Conservation (phyloP, 2,113 vertebrate species). For the Hucho hucho region DNA sequence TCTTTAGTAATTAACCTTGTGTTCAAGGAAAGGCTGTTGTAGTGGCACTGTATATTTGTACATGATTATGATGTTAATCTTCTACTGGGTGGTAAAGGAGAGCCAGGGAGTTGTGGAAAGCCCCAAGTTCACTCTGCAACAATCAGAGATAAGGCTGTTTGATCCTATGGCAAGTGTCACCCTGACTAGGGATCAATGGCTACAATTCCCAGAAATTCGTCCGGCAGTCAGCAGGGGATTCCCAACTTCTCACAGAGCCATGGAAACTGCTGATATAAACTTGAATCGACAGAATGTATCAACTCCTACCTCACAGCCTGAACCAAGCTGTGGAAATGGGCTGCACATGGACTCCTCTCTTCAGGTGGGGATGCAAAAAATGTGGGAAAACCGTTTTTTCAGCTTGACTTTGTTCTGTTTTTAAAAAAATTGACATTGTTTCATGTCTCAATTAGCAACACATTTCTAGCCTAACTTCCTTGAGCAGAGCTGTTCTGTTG, state of each 20-base stretch:
- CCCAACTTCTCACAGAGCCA: slow-evolving; percentile 22
- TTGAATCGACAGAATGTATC: neutral
- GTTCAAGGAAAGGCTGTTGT: neutral
- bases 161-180: neutral
- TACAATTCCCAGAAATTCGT: neutral
- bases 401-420: too few relatives aligned
- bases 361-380: neutral
- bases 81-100: neutral
- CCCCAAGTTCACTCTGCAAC: slow-evolving; percentile 32
- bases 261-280: neutral
- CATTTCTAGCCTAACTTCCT: too few relatives aligned
- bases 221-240: slow-evolving; percentile 14
- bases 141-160: neutral
- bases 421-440: too few relatives aligned
- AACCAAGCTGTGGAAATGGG: neutral
- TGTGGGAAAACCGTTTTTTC: too few relatives aligned
- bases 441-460: too few relatives aligned
- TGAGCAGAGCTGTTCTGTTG: too few relatives aligned
- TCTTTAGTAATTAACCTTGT: neutral
- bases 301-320: neutral
- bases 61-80: neutral
- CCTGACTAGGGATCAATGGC: slow-evolving; percentile 13
- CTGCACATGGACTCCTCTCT: neutral
- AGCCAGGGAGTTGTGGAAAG: slow-evolving; percentile 33
- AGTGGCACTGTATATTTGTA: neutral